Evolutionary conservation across 2,888 invertebrate genomes (phyloP), one percentile per base, ranked within the genome.

Genomic region (Eupithecia centaureata): DNA sequence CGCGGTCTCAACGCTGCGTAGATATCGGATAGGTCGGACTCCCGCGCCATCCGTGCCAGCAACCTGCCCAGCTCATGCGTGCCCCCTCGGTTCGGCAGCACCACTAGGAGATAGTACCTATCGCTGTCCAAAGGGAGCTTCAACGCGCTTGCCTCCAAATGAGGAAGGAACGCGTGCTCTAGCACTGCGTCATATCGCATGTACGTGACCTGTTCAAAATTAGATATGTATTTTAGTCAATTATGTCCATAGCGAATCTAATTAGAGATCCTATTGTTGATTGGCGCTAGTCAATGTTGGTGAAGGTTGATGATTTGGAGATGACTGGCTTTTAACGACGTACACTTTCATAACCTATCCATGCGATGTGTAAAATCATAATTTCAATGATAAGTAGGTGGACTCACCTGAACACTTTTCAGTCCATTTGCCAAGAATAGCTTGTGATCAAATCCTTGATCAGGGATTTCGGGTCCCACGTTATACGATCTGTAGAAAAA

Each of bases 81-180:
- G 51, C 95, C 95, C 57, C 94, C 94, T 62, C 95, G 94, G 65
- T 94, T 91, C 1, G 97, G 97, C 72, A 97, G 88, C 61, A 97
- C 85, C 57, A 97, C 94, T 63, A 97, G 91, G 52, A 97, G 92
- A 81, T 96, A 97, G 83, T 97, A 97, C 65, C 96, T 95, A 0
- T 95, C 95, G 75, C 97, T 97, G 83, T 97, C 97, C 63, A 97
- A 86, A 13, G 97, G 97, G 80, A 97, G 94, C 73, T 96, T 96
- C 62, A 97, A 89, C 1, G 96, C 96, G 56, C 95, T 94, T 12
- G 97, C 95, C 78, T 96, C 95, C 74, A 97, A 86, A 75, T 95
- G 94, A 2, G 96, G 95, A 33, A 97, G 94, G 82, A 96, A 96
- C 38, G 95, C 95, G 84, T 95, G 96, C 62, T 97, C 97, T 68